A percentile compares a stretch with the other conserved stretches of the same genome.
Conservation (phyloP, 2,888 invertebrate genomes). For the Sthenelais limicola region DNA sequence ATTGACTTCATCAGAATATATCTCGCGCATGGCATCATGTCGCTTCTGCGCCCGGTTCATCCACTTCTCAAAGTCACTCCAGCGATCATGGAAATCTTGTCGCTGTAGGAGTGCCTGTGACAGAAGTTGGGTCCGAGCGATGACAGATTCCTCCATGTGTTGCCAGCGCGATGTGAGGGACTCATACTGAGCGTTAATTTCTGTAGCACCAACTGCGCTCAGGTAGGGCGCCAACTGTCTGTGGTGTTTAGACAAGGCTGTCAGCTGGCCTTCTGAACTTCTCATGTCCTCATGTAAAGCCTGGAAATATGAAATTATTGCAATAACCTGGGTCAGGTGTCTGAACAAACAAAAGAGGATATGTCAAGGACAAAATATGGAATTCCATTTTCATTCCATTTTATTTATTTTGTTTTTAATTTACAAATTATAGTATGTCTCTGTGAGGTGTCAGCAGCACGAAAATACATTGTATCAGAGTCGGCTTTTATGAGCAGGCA, state of each 20-base stretch:
- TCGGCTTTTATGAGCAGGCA: too few species aligned
- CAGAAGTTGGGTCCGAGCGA: slow-evolving; percentile 78
- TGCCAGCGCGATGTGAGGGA: slow-evolving; percentile 86
- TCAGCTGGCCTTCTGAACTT: slow-evolving; percentile 56
- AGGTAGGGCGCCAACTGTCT: slow-evolving; percentile 63
- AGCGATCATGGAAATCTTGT: slow-evolving; percentile 81
- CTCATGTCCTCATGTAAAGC: slow-evolving; percentile 43
- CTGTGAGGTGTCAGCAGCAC: too few species aligned
- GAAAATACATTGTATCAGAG: too few species aligned
- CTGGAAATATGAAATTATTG: too few species aligned
- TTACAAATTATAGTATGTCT: too few species aligned
- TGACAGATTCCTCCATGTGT: slow-evolving; percentile 78
- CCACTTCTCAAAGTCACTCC: slow-evolving; percentile 85
- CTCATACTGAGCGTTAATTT: slow-evolving; percentile 81
- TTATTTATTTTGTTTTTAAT: too few species aligned
- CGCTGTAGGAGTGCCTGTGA: slow-evolving; percentile 59
- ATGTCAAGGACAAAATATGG: too few species aligned
- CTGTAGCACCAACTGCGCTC: slow-evolving; percentile 59
- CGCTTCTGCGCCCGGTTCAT: slow-evolving; percentile 73
- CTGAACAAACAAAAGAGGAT: too few species aligned
- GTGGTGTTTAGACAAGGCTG: slow-evolving; percentile 59
- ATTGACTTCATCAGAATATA: slow-evolving; percentile 86
- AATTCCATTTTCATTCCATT: too few species aligned
- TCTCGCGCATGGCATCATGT: slow-evolving; percentile 82
- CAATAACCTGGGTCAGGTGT: too few species aligned